Evolutionary conservation across 1,140 invertebrate genomes (phyloP).

Genomic region (Diploscapter pachys): DNA sequence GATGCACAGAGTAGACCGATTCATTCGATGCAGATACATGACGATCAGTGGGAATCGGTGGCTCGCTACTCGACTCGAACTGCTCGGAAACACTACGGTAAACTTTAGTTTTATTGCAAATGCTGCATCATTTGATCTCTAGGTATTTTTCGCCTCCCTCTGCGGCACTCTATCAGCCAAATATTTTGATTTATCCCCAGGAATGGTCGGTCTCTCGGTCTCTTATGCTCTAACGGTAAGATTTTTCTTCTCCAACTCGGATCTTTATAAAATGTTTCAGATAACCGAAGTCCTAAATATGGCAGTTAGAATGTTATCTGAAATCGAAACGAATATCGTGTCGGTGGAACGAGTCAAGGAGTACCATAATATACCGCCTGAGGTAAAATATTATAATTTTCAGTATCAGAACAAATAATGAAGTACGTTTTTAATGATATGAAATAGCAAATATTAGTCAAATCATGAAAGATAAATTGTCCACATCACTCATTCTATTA

Average conservation of each 20-base stretch:
- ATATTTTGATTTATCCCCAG: constrained; percentile 66
- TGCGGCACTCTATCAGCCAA: constrained; percentile 55
- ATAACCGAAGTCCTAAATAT: constrained; percentile 31
- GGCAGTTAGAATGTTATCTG: constrained; percentile 34
- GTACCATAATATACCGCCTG: constrained; percentile 21
- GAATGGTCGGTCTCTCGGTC: constrained; percentile 59
- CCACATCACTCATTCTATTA: too few relatives aligned
- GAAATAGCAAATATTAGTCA: too few relatives aligned
- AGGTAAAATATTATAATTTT: neutral
- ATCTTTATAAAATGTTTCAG: constrained; percentile 20
- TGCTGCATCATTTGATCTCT: too few relatives aligned
- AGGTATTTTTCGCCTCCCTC: constrained; percentile 58
- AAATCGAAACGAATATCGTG: constrained; percentile 42
- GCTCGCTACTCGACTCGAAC: constrained; percentile 62
- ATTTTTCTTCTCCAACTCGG: neutral
- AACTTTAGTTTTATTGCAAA: constrained; percentile 51
- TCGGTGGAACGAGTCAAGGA: constrained; percentile 35
- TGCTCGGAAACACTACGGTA: constrained; percentile 62
- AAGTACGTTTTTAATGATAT: neutral
- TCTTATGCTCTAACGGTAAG: constrained; percentile 48
- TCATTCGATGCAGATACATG: constrained; percentile 16
- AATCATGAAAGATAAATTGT: too few relatives aligned
- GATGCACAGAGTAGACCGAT: constrained; percentile 6
- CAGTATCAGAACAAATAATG: constrained; percentile 1
- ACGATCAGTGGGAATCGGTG: constrained; percentile 48